phyloP scores from a whole-genome alignment of 2,113 vertebrate species.

The Salvelinus fontinalis region DNA sequence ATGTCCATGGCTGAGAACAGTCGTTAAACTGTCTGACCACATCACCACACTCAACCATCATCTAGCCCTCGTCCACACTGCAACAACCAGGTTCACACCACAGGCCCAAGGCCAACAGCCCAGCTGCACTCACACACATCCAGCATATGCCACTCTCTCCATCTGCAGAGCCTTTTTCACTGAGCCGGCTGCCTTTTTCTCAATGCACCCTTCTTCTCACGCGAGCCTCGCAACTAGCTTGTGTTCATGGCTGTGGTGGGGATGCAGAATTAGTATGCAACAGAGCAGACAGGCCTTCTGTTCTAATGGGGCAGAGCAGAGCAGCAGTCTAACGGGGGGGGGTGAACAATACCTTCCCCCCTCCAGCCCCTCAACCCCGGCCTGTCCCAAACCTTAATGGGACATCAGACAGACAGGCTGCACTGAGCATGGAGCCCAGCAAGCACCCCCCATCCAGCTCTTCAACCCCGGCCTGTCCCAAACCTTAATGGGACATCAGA shows the following conservation, averaged over 20 bases:
- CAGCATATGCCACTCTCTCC: conserved; percentile 34
- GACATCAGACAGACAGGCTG: conserved; percentile 69
- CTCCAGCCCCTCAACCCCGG: conserved; percentile 41
- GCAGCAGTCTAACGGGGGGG: conserved; percentile 16
- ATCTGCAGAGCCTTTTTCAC: background rate
- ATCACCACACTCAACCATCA: conserved; percentile 1
- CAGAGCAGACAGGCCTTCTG: conserved; percentile 55
- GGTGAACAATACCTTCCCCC: conserved; percentile 24
- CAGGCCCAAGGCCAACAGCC: background rate
- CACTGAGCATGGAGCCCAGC: conserved; percentile 56
- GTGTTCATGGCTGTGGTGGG: conserved; percentile 52
- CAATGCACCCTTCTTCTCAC: conserved; percentile 42
- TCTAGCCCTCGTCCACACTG: background rate
- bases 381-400: conserved; percentile 71
- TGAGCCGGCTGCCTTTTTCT: conserved; percentile 12
- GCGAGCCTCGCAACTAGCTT: conserved; percentile 22
- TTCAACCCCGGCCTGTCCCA: conserved; percentile 50
- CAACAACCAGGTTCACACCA: background rate
- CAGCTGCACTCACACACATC: conserved; percentile 26
- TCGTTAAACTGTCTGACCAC: conserved; percentile 73
- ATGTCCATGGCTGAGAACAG: conserved; percentile 62
- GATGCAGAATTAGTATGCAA: conserved; percentile 73
- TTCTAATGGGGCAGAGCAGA: conserved; percentile 58
- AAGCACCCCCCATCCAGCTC: conserved; percentile 42
- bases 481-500: conserved; percentile 75